Percentiles rank a stretch among this genome's conserved stretches.
These are phyloP conservation scores for Anastrepha ludens DNA, from an alignment of 1,140 invertebrate genomes.

Conservation along the genomic window DNA sequence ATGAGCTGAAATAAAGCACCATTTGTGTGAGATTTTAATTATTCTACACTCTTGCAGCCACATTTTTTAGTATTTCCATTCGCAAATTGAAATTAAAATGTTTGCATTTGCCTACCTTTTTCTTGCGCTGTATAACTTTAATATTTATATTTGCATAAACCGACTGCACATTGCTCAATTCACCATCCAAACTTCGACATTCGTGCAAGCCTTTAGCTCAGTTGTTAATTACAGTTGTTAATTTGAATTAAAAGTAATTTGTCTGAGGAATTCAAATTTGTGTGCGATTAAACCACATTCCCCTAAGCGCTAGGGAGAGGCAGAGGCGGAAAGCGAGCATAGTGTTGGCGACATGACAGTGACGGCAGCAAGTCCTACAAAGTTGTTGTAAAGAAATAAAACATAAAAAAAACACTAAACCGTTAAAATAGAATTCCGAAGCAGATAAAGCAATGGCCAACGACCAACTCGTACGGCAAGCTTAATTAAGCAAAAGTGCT, in stretches of 20 bases:
- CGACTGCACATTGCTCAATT: not conserved
- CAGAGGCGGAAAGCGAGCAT: not conserved
- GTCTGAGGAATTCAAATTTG: slow-evolving; percentile 53
- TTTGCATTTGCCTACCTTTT: not conserved
- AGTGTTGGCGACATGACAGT: slow-evolving; percentile 7
- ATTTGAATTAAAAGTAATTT: slow-evolving; percentile 51
- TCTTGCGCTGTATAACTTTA: not conserved
- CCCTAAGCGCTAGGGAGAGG: not conserved
- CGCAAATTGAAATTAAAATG: not conserved
- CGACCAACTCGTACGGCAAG: slow-evolving; percentile 47
- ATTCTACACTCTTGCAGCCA: not conserved
- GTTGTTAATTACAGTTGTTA: slow-evolving; percentile 51
- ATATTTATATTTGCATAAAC: slow-evolving; percentile 43
- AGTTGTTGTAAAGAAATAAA: not conserved
- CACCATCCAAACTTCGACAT: slow-evolving; percentile 10
- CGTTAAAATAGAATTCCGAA: slow-evolving; percentile 47
- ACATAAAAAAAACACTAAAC: not conserved
- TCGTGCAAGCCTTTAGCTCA: not conserved
- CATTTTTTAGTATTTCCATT: not conserved
- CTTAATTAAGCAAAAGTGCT: slow-evolving; percentile 51
- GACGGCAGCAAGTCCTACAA: not conserved
- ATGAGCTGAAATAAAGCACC: not conserved
- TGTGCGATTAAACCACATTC: slow-evolving; percentile 38
- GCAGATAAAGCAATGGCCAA: slow-evolving; percentile 35
- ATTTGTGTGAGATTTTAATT: not conserved